Evolutionary conservation across 2,888 invertebrate genomes (phyloP).

Genomic region (Notodonta ziczac): DNA sequence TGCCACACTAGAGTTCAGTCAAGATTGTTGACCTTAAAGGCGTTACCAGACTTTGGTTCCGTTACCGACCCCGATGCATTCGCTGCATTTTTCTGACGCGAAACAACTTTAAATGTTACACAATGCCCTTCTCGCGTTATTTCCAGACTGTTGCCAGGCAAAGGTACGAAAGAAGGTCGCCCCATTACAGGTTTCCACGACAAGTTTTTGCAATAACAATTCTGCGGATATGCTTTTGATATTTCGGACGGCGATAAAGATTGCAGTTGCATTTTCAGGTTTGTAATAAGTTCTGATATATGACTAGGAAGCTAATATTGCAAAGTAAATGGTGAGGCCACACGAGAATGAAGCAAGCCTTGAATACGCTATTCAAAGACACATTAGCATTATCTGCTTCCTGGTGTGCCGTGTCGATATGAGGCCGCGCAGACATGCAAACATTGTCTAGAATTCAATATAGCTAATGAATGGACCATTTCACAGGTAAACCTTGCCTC

Average conservation of each 20-base stretch:
- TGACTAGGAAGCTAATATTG: conserved; percentile 68
- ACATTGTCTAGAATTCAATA: conserved; percentile 49
- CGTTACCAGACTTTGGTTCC: conserved; percentile 56
- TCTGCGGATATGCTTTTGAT: conserved; percentile 6
- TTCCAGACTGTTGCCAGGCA: conserved; percentile 63
- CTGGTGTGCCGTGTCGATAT: conserved; percentile 69
- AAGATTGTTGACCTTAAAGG: conserved; percentile 59
- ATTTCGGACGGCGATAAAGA: not conserved
- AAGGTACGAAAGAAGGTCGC: conserved; percentile 51
- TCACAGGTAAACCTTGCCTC: conserved; percentile 60
- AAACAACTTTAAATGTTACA: conserved; percentile 64
- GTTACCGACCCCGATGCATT: conserved; percentile 67
- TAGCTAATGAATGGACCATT: conserved; percentile 55
- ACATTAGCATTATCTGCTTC: conserved; percentile 80
- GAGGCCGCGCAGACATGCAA: conserved; percentile 58
- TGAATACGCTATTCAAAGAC: conserved; percentile 80
- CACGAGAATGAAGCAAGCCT: conserved; percentile 74
- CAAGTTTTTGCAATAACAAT: conserved; percentile 26
- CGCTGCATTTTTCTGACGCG: conserved; percentile 54
- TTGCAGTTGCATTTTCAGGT: conserved; percentile 27
- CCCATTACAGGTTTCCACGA: conserved; percentile 40
- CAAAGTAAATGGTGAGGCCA: conserved; percentile 74
- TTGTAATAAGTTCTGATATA: conserved; percentile 35
- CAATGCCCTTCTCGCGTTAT: conserved; percentile 58
- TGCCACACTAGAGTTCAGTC: conserved; percentile 23